Conservation (phyloP, 2,113 vertebrate genomes). For the Rissa tridactyla region DNA sequence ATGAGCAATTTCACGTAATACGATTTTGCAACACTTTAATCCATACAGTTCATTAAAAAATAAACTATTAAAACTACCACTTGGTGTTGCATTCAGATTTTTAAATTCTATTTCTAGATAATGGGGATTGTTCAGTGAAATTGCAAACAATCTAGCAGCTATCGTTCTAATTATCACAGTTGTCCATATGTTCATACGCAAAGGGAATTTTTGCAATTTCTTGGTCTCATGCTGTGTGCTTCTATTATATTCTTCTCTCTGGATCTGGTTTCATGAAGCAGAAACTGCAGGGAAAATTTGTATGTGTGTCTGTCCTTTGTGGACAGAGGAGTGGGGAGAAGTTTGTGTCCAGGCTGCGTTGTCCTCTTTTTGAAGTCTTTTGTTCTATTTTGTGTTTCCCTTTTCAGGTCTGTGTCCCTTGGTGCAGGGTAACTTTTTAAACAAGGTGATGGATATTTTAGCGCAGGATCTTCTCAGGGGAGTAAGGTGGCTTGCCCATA, state of each 20-base stretch:
- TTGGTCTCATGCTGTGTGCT: conserved; percentile 48
- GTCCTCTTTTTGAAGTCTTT: not conserved
- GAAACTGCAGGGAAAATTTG: conserved; percentile 32
- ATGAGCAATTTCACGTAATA: conserved; percentile 17
- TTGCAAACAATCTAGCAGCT: conserved; percentile 62
- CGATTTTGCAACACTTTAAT: conserved; percentile 26
- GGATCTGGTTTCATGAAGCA: conserved; percentile 11
- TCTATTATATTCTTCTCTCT: conserved; percentile 20
- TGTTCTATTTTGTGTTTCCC: not conserved
- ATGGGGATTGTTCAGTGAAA: conserved; percentile 68
- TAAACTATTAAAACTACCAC: conserved; percentile 47
- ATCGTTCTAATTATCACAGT: conserved; percentile 73
- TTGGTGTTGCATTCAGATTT: conserved; percentile 31
- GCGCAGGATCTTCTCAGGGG: not conserved
- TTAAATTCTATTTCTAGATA: conserved; percentile 63
- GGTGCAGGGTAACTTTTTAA: not conserved
- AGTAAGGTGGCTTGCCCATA: not conserved
- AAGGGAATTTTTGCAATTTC: conserved; percentile 60
- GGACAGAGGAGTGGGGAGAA: not conserved
- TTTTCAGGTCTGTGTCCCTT: not conserved
- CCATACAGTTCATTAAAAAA: conserved; percentile 57
- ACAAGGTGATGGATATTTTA: not conserved
- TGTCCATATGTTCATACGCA: conserved; percentile 71
- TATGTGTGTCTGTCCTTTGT: conserved; percentile 24
- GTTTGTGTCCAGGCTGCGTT: not conserved